Evolutionary conservation across 2,888 invertebrate genomes (phyloP).

Genomic region (Chouioia cunea): DNA sequence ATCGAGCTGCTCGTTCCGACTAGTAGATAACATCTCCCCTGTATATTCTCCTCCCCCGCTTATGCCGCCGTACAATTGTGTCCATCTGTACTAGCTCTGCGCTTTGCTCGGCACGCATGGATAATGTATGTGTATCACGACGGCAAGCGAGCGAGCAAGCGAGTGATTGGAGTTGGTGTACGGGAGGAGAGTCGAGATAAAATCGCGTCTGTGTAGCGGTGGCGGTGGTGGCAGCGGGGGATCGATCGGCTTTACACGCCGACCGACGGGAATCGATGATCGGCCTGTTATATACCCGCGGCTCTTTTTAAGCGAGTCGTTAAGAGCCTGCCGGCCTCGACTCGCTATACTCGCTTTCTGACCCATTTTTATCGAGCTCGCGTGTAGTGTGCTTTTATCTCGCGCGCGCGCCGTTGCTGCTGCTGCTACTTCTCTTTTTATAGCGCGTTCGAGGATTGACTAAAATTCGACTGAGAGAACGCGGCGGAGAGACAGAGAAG

Average conservation of each 20-base stretch:
- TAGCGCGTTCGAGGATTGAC: too few relatives aligned
- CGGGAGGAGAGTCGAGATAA: slow-evolving; percentile 29
- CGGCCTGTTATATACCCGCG: not conserved
- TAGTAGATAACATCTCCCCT: slow-evolving; percentile 32
- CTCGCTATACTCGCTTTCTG: slow-evolving; percentile 10
- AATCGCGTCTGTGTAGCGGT: slow-evolving; percentile 14
- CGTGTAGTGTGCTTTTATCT: too few relatives aligned
- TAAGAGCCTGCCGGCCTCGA: not conserved
- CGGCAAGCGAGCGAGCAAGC: not conserved
- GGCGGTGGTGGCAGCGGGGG: not conserved
- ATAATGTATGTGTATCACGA: slow-evolving; percentile 10
- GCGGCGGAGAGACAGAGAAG: too few relatives aligned
- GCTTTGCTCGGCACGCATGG: slow-evolving; percentile 13
- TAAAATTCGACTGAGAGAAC: too few relatives aligned
- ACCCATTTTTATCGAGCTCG: slow-evolving; percentile 33
- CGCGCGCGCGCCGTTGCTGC: too few relatives aligned
- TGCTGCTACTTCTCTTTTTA: too few relatives aligned
- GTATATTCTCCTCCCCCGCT: slow-evolving; percentile 1
- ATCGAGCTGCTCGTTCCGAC: too few relatives aligned
- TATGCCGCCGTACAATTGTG: slow-evolving; percentile 4
- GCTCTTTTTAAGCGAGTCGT: not conserved
- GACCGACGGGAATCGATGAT: slow-evolving; percentile 26
- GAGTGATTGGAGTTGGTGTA: slow-evolving; percentile 21
- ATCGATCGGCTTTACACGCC: slow-evolving; percentile 31
- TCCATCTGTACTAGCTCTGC: slow-evolving; percentile 26